Evolutionary conservation across 2,797 vertebrate genomes (phyloP).

Genomic region (Arremon brunneinucha): DNA sequence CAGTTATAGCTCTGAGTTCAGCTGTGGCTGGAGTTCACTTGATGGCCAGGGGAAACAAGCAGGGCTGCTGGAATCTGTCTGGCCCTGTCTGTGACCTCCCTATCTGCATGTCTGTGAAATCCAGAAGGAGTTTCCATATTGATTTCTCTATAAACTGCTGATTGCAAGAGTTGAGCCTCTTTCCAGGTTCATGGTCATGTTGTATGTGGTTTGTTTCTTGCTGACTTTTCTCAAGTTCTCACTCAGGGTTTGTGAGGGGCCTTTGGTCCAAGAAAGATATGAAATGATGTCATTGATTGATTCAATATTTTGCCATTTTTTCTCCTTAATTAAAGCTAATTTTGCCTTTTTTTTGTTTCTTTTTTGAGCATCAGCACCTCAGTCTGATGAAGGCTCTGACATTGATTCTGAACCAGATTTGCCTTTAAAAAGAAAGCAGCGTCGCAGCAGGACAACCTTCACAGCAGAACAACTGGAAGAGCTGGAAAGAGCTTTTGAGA

Average conservation of each 20-base stretch:
- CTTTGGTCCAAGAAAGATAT: neutral
- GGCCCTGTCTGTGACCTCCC: neutral
- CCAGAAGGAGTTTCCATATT: neutral
- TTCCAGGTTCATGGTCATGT: neutral
- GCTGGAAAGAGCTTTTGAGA: constrained; percentile 93
- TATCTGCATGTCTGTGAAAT: neutral
- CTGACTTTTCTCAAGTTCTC: accelerated
- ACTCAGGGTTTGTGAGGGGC: accelerated
- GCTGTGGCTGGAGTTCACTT: neutral
- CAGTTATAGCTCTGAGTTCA: neutral
- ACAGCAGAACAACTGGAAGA: constrained; percentile 94
- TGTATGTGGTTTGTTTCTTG: neutral
- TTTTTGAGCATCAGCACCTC: constrained; percentile 81
- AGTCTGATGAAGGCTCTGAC: constrained; percentile 94
- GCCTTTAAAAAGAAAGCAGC: constrained; percentile 92
- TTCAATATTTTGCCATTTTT: neutral
- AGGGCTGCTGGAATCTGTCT: neutral
- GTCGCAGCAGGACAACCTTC: constrained; percentile 94
- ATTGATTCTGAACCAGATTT: constrained; percentile 94
- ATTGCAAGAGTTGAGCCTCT: neutral
- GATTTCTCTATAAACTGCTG: neutral
- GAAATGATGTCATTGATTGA: neutral
- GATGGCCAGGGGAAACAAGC: neutral
- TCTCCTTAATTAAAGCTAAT: neutral
- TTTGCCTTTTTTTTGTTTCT: neutral